Base-by-base conservation (phyloP, 1,140 invertebrate species). In the Brachionus angularis region DNA sequence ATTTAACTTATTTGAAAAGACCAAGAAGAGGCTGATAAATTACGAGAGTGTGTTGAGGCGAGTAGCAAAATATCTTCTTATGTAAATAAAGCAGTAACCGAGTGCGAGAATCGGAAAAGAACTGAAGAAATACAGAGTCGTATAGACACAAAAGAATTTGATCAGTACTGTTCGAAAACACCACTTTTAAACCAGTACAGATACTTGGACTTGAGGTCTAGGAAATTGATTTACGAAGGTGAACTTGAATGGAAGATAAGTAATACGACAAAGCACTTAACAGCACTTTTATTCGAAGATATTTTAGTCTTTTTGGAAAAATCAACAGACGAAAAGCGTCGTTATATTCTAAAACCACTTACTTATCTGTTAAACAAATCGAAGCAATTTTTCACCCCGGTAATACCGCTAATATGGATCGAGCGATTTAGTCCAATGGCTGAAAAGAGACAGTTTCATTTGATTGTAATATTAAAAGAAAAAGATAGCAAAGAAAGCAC, bases 71-170 rank as follows among this genome's bases (percentile, higher is more conserved):
- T 67, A 67, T 67, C 62, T 10, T 33, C 27, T 8, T 67, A 49
- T 50, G 62, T 67, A 50, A 67, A 67, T 50, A 50, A 67, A 18
- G 62, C 62, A 31, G 62, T 67, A 7, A 67, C 42, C 25, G 62
- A 25, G 29, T 67, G 62, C 29, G 62, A 67, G 36, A 67, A 67
- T 25, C 33, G 29, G 23, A 67, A 34, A 12, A 39, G 62, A 1
- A 50, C 31, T 46, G 47, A 67, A n/a, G 62, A 67, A 47, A 47
- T 67, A 14, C 16, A 21, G 5, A 47, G 23, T 33, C 62, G 42
- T 21, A 46, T 67, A 14, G 62, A 67, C 42, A 67, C 42, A 12
- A 67, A 36, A 47, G 62, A 67, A 18, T 67, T 67, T 18, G 62
- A 67, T 23, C 62, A 67, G 18, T 67, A 47, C 25, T 44, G 39